Conservation (phyloP, 2,113 vertebrate genomes). For the Semnornis frantzii region DNA sequence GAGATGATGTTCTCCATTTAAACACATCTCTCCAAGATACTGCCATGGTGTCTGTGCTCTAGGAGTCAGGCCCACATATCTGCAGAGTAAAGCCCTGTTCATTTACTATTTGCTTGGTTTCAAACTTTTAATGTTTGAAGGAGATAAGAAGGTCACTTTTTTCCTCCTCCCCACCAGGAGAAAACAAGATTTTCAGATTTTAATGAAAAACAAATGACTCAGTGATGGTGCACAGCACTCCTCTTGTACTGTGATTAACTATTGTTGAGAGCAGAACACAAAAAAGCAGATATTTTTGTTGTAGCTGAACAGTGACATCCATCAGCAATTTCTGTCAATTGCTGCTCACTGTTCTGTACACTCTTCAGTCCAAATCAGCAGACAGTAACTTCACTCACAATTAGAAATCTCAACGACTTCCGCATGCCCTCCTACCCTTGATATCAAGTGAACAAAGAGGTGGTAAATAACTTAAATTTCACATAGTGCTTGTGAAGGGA, state of each 20-base stretch:
- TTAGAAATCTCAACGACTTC: not conserved
- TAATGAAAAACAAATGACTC: constrained; percentile 58
- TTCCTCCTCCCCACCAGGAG: not conserved
- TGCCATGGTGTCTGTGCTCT: not conserved
- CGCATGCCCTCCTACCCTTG: not conserved
- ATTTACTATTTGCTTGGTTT: not conserved
- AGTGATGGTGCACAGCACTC: not conserved
- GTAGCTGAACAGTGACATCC: constrained; percentile 18
- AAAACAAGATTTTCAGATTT: constrained; percentile 15
- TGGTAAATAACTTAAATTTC: not conserved
- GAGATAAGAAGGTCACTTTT: constrained; percentile 9
- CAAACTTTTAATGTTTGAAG: constrained; percentile 5
- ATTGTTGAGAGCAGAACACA: constrained; percentile 7
- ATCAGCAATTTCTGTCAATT: constrained; percentile 46
- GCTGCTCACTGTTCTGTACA: not conserved
- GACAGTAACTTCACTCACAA: not conserved
- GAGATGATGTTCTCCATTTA: not conserved
- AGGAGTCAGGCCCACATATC: not conserved
- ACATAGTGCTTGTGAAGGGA: not conserved
- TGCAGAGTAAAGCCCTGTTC: not conserved
- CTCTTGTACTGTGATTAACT: constrained; percentile 34
- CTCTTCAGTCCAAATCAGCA: not conserved
- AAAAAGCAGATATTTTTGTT: not conserved
- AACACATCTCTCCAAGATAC: not conserved
- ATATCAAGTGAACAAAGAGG: not conserved